Evolutionary conservation across 2,113 vertebrate genomes (phyloP).

Genomic region (Pluvianellus socialis): DNA sequence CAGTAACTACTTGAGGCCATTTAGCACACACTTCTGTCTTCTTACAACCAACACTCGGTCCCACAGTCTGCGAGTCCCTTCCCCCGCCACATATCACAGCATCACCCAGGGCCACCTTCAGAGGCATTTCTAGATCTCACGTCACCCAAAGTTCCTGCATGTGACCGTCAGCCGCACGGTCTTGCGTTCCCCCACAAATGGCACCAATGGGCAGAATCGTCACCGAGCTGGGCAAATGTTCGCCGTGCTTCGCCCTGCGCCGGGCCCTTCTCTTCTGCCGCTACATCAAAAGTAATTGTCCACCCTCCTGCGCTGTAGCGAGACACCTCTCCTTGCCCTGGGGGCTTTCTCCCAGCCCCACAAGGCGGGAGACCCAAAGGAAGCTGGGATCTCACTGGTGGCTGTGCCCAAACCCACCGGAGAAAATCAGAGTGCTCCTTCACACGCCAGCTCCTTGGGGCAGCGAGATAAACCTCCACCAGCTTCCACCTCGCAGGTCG

Average conservation of each 20-base stretch:
- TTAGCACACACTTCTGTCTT: background rate
- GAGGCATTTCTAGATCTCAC: background rate
- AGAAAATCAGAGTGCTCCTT: background rate
- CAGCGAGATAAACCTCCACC: background rate
- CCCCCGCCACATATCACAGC: background rate
- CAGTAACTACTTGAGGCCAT: background rate
- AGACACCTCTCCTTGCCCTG: background rate
- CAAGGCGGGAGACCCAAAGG: background rate
- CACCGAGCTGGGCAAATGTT: background rate
- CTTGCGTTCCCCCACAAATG: background rate
- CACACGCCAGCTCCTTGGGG: background rate
- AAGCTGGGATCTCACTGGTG: background rate
- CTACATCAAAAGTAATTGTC: background rate
- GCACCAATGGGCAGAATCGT: background rate
- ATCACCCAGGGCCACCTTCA: background rate
- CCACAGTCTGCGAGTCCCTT: background rate
- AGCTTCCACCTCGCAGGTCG: background rate
- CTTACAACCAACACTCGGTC: background rate
- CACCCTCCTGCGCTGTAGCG: background rate
- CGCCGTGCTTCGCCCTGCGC: background rate
- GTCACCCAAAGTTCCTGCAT: background rate
- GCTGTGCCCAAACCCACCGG: background rate
- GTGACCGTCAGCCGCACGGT: too few relatives aligned
- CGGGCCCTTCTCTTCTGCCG: accelerated
- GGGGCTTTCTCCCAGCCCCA: background rate